Conservation (phyloP, 1,140 invertebrate genomes). For the Bombus pascuorum region DNA sequence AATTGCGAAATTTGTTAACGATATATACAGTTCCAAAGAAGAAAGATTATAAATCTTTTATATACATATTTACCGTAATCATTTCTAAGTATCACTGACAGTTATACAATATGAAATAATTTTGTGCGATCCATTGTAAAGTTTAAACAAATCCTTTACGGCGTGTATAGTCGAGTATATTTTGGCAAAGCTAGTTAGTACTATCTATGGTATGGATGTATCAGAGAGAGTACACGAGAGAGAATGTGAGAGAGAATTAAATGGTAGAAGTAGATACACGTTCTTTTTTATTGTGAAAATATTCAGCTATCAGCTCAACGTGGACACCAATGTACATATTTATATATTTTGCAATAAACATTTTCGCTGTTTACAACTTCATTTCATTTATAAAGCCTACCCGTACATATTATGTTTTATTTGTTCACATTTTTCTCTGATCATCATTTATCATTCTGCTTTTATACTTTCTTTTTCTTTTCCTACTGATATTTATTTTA, state of each 20-base stretch:
- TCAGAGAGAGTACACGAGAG: slow-evolving; percentile 31
- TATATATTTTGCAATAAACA: slow-evolving; percentile 82
- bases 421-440: not conserved
- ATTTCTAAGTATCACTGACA: not conserved
- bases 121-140: slow-evolving; percentile 63
- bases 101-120: slow-evolving; percentile 12
- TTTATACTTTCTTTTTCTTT: not conserved
- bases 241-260: slow-evolving; percentile 47
- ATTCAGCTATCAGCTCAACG: slow-evolving; percentile 80
- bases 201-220: slow-evolving; percentile 39
- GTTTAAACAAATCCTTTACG: slow-evolving; percentile 34
- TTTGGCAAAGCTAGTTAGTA: slow-evolving; percentile 58
- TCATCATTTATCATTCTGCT: not conserved
- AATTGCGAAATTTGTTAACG: no score
- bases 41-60: not conserved
- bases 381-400: slow-evolving; percentile 79
- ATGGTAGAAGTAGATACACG: slow-evolving; percentile 63
- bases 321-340: slow-evolving; percentile 80
- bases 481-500: not conserved
- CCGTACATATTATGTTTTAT: slow-evolving; percentile 53
- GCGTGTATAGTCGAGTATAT: slow-evolving; percentile 49
- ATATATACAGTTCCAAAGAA: not conserved
- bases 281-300: slow-evolving; percentile 75
- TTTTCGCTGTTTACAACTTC: slow-evolving; percentile 81
- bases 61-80: not conserved